Base-by-base conservation (phyloP, 1,140 invertebrate genomes). In the Rhagoletis pomonella region DNA sequence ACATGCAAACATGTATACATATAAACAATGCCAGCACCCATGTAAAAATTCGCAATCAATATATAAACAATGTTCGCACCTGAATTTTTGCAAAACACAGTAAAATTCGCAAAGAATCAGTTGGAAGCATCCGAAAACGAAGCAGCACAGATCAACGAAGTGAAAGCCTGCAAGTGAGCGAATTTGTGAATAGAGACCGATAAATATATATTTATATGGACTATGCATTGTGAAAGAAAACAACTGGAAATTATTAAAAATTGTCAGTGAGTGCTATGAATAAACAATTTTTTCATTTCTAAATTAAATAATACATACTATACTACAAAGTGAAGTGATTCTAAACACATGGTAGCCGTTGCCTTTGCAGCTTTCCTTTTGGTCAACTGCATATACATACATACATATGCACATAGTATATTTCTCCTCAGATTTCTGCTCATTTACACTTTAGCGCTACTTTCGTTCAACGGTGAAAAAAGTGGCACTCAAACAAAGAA, bases 391-490 rank as follows among this genome's bases (percentile, higher is more conserved):
- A 55, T 42, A 67, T 67, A 10, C 64, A 29, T 39, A 67, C 4
- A 50, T 55, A 10, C 10, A 44, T 14, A 12, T 12, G 29, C 55
- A 55, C 19, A 3, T 4, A 17, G 12, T 47, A 44, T 73, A 3
- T 17, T 2, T 44, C 44, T 4, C 14, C 9, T 55, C 73, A n/a
- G n/a, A 44, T 77, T 55, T 81, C 47, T 81, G 14, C 73, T 81
- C 73, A 29, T 81, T 81, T 81, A 0, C 47, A 55, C 44, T 81
- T 73, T 19, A 4, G 17, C 47, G 47, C 17, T 19, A 81, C 73
- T 81, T 81, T 50, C 47, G 73, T 55, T 81, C 5, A 47, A 55
- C 47, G 47, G n/a, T 50, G 64, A 67, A 67, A 67, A 67, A 19
- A 2, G 73, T 55, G n/a, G 17, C 44, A 81, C 19, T 19, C 6